Base-by-base conservation (phyloP, 2,113 vertebrate genomes). In the Nycticorax nycticorax region DNA sequence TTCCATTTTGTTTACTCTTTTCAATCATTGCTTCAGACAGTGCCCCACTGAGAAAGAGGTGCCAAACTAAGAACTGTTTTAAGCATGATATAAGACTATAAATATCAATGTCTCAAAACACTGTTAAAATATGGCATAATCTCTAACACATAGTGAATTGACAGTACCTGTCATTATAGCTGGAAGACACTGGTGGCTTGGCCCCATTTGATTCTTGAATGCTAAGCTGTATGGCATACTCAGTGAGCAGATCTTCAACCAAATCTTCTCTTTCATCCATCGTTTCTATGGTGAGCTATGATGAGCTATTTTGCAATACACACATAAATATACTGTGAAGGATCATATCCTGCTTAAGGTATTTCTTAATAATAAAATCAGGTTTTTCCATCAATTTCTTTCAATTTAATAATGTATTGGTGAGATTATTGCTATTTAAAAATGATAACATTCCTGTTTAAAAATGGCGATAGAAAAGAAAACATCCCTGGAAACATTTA, bases 181-280 rank as follows among this genome's bases (percentile, higher is more conserved):
- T 95, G 33, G 94, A 72, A 81, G 97, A 96, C 14, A 79, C 68
- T 12, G 95, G 91, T 89, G 95, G 97, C 83, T 62, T 94, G 75
- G 93, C 73, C 92, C 96, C 97, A 63, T 96, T 95, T 35, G 98
- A 97, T 85, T 99, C 99, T 86, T 98, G 97, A 93, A 99, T 96
- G 93, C 98, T 99, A 94, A 99, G 97, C 64, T 96, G 98, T 92
- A 99, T 89, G 57, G 98, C 98, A 94, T 98, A 99, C 68, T 97
- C 97, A 60, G 98, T 90, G 62, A 99, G 96, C 48, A 98, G 96
- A 32, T 98, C 98, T 94, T 99, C 98, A 59, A 98, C 96, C 20
- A 97, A 91, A 48, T 97, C 97, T 35, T 98, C 98, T 80, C 88
- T 77, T 84, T 92, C 96, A 26, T 98, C 98, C 99, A 98, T 99